Percentiles rank a stretch among this genome's conserved stretches.
Conservation (phyloP, 2,888 invertebrate species). For the Amitus sp. region DNA sequence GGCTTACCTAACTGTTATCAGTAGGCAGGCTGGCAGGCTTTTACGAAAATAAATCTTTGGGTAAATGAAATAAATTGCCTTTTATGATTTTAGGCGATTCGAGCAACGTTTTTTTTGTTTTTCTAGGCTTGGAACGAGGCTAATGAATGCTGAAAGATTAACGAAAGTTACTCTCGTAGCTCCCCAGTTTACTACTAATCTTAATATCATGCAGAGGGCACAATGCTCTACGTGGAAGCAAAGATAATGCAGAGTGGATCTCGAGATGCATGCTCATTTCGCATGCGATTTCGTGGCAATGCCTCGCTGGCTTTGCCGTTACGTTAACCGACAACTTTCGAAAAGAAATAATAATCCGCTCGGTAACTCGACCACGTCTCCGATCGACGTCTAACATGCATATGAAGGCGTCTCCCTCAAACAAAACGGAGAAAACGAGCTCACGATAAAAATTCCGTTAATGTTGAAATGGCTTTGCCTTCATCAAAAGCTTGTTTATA, state of each 20-base stretch:
- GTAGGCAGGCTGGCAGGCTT: too few relatives aligned
- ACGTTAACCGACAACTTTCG: conserved; percentile 13
- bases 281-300: conserved; percentile 54
- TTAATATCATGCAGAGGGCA: conserved; percentile 63
- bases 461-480: background rate
- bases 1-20: too few relatives aligned
- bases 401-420: conserved; percentile 5
- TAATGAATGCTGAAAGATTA: conserved; percentile 54
- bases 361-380: conserved; percentile 14
- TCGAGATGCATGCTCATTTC: conserved; percentile 57
- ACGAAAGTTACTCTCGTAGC: conserved; percentile 49
- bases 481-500: background rate
- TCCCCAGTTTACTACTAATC: conserved; percentile 62
- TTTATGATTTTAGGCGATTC: too few relatives aligned
- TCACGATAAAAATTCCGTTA: background rate
- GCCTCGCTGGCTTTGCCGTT: conserved; percentile 16
- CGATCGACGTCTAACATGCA: conserved; percentile 20
- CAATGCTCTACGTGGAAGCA: conserved; percentile 58
- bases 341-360: conserved; percentile 18
- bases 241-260: conserved; percentile 56
- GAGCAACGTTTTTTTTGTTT: conserved; percentile 9
- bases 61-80: too few relatives aligned
- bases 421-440: conserved; percentile 8
- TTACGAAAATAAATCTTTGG: too few relatives aligned
- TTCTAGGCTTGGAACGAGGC: conserved; percentile 47